A percentile compares a stretch with the other conserved stretches of the same genome.
phyloP scores from a whole-genome alignment of 2,888 invertebrate genomes.

The Morpho achilles region DNA sequence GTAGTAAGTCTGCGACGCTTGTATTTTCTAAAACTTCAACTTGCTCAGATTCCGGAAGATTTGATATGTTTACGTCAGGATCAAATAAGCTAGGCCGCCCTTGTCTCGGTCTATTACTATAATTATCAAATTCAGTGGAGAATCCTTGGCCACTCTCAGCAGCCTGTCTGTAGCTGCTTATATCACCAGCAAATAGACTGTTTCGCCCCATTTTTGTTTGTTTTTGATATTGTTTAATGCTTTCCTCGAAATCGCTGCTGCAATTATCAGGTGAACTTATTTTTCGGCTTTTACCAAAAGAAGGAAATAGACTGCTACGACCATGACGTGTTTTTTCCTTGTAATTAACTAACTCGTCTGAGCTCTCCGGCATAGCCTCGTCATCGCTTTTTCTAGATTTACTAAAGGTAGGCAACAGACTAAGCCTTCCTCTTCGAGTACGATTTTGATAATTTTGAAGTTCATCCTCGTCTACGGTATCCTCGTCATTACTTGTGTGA shows the following conservation, averaged over 20 bases:
- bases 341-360: slow-evolving; percentile 65
- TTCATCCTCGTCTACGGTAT: slow-evolving; percentile 64
- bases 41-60: slow-evolving; percentile 65
- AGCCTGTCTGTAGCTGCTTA: slow-evolving; percentile 40
- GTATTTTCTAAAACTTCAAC: slow-evolving; percentile 87
- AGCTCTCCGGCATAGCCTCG: slow-evolving; percentile 63
- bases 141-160: slow-evolving; percentile 40
- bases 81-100: slow-evolving; percentile 70
- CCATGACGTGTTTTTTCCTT: slow-evolving; percentile 63
- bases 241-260: slow-evolving; percentile 57
- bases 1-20: slow-evolving; percentile 88
- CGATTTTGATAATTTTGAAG: slow-evolving; percentile 62
- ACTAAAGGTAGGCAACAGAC: slow-evolving; percentile 67
- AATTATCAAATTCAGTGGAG: slow-evolving; percentile 56
- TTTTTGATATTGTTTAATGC: slow-evolving; percentile 62
- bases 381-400: slow-evolving; percentile 49
- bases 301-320: slow-evolving; percentile 61
- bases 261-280: slow-evolving; percentile 47
- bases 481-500: slow-evolving; percentile 53
- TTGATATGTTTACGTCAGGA: slow-evolving; percentile 60
- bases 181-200: slow-evolving; percentile 49
- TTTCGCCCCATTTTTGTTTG: slow-evolving; percentile 52
- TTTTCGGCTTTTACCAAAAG: slow-evolving; percentile 66
- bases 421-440: slow-evolving; percentile 63
- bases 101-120: slow-evolving; percentile 58